A percentile compares a stretch with the other conserved stretches of the same genome.
These are phyloP conservation scores for Kryphioiulus occultus DNA, from an alignment of 2,888 invertebrate genomes.

Conservation along the genomic window DNA sequence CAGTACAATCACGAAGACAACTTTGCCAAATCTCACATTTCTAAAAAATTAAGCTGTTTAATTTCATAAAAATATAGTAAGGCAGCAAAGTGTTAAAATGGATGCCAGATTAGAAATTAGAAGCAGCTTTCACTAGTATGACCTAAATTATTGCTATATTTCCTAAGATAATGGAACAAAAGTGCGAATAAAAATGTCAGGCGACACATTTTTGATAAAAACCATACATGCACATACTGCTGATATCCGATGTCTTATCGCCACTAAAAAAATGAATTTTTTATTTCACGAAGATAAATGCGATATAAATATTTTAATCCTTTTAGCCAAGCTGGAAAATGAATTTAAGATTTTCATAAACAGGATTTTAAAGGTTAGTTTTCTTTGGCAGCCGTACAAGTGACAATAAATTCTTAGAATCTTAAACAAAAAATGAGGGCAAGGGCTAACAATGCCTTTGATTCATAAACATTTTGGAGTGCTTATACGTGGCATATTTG, in stretches of 20 bases:
- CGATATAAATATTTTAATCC: conserved; percentile 39
- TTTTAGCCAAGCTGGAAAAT: background rate
- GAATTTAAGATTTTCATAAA: conserved; percentile 36
- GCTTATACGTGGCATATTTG: conserved; percentile 40
- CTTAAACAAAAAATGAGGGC: conserved; percentile 27
- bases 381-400: conserved; percentile 24
- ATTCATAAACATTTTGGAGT: conserved; percentile 39
- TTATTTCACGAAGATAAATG: conserved; percentile 2
- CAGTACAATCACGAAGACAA: too few species aligned
- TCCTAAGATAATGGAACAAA: conserved; percentile 25
- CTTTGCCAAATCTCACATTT: too few species aligned
- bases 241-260: conserved; percentile 4
- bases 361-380: conserved; percentile 39
- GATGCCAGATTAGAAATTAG: background rate
- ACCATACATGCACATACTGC: conserved; percentile 8
- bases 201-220: conserved; percentile 16
- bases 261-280: background rate
- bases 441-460: conserved; percentile 34
- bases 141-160: conserved; percentile 1
- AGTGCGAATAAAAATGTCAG: conserved; percentile 33
- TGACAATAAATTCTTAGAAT: conserved; percentile 33
- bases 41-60: too few species aligned
- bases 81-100: background rate
- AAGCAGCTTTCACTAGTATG: background rate
- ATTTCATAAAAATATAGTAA: background rate